Percentiles rank a stretch among this genome's conserved stretches.
phyloP scores from a whole-genome alignment of 2,113 vertebrate species.

The Notothenia coriiceps region DNA sequence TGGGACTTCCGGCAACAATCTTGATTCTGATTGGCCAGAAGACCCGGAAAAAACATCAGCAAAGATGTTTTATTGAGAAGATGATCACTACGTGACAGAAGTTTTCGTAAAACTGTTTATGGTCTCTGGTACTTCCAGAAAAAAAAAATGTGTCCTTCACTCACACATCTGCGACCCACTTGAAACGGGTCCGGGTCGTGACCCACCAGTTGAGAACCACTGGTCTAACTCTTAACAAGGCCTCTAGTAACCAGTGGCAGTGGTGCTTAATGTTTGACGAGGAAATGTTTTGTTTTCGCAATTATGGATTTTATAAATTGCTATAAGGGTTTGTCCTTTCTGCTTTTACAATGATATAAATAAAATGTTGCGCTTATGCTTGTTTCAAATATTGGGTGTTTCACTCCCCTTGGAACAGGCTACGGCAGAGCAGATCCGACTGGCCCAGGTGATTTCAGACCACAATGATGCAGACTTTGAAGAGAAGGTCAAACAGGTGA shows the following conservation, averaged over 20 bases:
- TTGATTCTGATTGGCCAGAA: no score
- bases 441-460: conserved; percentile 99
- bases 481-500: conserved; percentile 98
- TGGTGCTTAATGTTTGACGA: not conserved
- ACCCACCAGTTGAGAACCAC: no score
- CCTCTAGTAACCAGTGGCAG: not conserved
- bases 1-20: no score
- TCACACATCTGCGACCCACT: no score
- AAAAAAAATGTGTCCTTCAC: no score
- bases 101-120: no score
- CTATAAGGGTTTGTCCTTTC: not conserved
- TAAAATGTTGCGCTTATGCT: not conserved
- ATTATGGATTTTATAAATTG: not conserved
- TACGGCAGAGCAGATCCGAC: conserved; percentile 98
- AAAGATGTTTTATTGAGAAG: no score
- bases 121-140: no score
- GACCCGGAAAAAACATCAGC: no score
- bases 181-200: no score
- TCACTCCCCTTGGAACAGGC: conserved; percentile 81
- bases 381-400: not conserved
- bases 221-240: not conserved
- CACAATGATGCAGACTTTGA: conserved; percentile 99
- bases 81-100: no score
- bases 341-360: conserved; percentile 8
- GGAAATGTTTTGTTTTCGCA: not conserved